Evolutionary conservation across 2,797 vertebrate species (phyloP).

Genomic region (Otus scops): DNA sequence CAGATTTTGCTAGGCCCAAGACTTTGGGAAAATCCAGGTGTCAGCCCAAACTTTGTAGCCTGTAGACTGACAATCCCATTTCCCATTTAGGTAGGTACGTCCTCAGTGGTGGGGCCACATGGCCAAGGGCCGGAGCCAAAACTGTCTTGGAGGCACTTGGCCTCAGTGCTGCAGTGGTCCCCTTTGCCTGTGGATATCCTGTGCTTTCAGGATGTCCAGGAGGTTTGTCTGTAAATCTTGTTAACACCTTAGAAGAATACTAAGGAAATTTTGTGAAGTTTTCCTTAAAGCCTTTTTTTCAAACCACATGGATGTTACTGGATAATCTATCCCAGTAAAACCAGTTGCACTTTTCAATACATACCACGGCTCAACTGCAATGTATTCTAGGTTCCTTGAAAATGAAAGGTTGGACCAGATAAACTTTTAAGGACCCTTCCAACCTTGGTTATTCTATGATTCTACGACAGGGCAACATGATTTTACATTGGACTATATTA

Average conservation of each 20-base stretch:
- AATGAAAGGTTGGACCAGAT: background rate
- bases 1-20: background rate
- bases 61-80: background rate
- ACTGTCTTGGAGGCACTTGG: background rate
- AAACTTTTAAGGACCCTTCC: background rate
- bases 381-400: background rate
- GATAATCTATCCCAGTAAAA: background rate
- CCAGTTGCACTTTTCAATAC: background rate
- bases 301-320: background rate
- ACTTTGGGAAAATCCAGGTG: background rate
- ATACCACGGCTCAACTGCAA: background rate
- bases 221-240: background rate
- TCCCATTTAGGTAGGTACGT: background rate
- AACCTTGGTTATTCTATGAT: background rate
- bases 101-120: background rate
- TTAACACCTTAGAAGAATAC: background rate
- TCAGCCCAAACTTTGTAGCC: background rate
- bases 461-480: background rate
- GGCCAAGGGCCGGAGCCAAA: background rate
- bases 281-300: background rate
- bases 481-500: background rate
- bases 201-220: background rate
- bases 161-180: background rate
- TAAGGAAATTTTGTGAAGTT: background rate
- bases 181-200: background rate